These are phyloP conservation scores for Pollenia amentaria DNA, from an alignment of 2,888 invertebrate genomes.

Conservation along the genomic window DNA sequence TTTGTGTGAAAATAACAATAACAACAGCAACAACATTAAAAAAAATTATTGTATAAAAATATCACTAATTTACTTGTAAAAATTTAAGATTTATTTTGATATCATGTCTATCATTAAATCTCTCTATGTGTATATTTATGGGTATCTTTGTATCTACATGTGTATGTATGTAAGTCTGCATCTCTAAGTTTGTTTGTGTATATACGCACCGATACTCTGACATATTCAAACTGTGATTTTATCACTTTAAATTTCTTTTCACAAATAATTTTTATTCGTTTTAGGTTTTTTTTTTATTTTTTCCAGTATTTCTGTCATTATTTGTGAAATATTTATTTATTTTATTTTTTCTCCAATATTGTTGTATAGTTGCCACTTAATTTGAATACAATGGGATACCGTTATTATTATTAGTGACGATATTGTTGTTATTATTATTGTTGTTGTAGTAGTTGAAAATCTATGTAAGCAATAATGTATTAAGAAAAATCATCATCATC, in stretches of 20 bases:
- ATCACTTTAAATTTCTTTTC: slow-evolving; percentile 73
- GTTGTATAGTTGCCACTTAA: slow-evolving; percentile 69
- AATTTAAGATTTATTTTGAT: slow-evolving; percentile 66
- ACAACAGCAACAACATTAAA: slow-evolving; percentile 26
- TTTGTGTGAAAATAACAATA: background rate
- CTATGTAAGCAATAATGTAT: slow-evolving; percentile 36
- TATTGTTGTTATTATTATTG: slow-evolving; percentile 26
- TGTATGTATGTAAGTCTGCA: background rate
- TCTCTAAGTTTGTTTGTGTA: background rate
- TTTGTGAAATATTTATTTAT: slow-evolving; percentile 31
- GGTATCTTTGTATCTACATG: background rate
- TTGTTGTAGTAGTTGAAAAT: slow-evolving; percentile 35
- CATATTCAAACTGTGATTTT: slow-evolving; percentile 65
- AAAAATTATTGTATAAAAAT: slow-evolving; percentile 58
- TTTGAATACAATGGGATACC: slow-evolving; percentile 74
- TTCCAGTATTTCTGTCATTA: slow-evolving; percentile 18
- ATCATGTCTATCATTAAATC: slow-evolving; percentile 55
- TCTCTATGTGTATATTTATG: background rate
- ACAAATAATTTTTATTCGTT: slow-evolving; percentile 67
- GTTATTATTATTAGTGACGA: slow-evolving; percentile 59
- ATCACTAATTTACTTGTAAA: slow-evolving; percentile 55
- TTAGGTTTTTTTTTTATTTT: slow-evolving; percentile 28
- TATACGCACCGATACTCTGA: slow-evolving; percentile 21
- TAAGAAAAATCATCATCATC: slow-evolving; percentile 47
- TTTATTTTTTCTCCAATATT: slow-evolving; percentile 49